phyloP scores from a whole-genome alignment of 2,888 invertebrate genomes.

The Acronicta leporina region DNA sequence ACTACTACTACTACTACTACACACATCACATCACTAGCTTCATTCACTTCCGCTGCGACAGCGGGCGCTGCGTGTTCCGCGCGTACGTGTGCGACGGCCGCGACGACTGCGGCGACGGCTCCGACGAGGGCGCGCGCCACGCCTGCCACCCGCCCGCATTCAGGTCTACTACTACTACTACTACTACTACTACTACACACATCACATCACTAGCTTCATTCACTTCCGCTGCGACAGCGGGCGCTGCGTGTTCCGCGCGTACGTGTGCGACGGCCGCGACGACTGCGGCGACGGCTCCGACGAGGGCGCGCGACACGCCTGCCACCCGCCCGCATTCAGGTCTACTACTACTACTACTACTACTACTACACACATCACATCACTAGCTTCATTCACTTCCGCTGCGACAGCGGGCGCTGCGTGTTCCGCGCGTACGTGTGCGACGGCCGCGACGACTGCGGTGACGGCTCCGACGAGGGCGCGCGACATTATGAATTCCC shows the following conservation, averaged over 20 bases:
- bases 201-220: too few species aligned
- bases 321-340: constrained; percentile 92
- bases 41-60: too few species aligned
- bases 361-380: too few species aligned
- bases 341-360: constrained; percentile 52
- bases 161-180: constrained; percentile 77
- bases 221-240: too few species aligned
- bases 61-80: too few species aligned
- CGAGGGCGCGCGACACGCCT: constrained; percentile 95
- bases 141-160: constrained; percentile 94
- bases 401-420: constrained; percentile 95
- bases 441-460: too few species aligned
- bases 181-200: too few species aligned
- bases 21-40: too few species aligned
- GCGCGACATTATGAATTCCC: too few species aligned
- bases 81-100: constrained; percentile 98
- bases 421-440: constrained; percentile 73
- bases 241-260: constrained; percentile 97
- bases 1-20: too few species aligned
- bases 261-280: constrained; percentile 97
- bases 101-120: constrained; percentile 97
- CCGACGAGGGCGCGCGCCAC: constrained; percentile 95
- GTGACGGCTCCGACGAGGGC: too few species aligned
- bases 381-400: too few species aligned
- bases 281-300: constrained; percentile 98